A percentile compares a stretch with the other conserved stretches of the same genome.
Conservation (phyloP, 2,113 vertebrate genomes). For the Callipepla squamata region DNA sequence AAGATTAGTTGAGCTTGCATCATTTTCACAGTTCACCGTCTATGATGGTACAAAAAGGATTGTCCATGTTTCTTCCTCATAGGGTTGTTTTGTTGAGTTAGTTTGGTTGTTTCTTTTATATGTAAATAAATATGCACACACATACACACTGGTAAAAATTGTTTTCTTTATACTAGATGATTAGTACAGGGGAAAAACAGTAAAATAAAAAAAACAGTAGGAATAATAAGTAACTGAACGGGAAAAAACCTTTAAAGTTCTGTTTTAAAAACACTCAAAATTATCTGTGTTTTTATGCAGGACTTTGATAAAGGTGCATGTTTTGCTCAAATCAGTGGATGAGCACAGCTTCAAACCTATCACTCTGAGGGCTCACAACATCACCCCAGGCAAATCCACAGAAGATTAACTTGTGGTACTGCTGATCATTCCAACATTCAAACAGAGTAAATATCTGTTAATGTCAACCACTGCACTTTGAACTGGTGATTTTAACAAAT, state of each 20-base stretch:
- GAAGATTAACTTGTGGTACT: neutral
- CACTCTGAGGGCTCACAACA: neutral
- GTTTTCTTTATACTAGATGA: neutral
- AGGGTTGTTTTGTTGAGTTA: neutral
- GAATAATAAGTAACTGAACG: neutral
- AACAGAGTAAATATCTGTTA: constrained; percentile 26
- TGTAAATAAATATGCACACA: neutral
- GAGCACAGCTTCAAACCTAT: neutral
- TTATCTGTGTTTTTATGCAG: neutral
- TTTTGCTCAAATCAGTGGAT: neutral
- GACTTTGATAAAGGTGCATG: constrained; percentile 8
- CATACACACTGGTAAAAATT: neutral
- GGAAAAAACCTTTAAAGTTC: neutral
- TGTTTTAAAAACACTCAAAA: neutral
- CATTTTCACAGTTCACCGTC: neutral
- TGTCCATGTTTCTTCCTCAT: neutral
- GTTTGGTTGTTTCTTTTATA: neutral
- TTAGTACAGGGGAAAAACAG: neutral
- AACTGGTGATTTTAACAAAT: neutral
- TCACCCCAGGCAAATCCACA: constrained; percentile 22
- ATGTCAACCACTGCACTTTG: neutral
- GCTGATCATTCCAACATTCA: neutral
- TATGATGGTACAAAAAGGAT: neutral
- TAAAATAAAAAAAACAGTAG: neutral
- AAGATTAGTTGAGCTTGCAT: neutral